Percentiles rank a stretch among this genome's conserved stretches.
phyloP scores from a whole-genome alignment of 2,797 vertebrate genomes.

The Xiphorhynchus erythropygius region DNA sequence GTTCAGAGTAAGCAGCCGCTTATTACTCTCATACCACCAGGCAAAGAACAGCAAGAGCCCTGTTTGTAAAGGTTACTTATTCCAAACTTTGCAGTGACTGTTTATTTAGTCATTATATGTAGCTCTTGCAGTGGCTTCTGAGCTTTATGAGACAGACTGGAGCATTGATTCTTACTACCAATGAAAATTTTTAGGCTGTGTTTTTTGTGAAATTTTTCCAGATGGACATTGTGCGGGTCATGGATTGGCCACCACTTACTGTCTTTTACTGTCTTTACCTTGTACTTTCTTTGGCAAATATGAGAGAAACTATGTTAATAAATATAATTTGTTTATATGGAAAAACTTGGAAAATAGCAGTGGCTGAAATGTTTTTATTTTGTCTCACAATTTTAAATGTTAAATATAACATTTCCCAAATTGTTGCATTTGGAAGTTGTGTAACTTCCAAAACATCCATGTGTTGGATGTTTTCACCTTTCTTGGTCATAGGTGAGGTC shows the following conservation, averaged over 20 bases:
- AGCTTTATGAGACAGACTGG: background rate
- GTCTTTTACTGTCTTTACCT: background rate
- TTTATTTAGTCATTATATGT: background rate
- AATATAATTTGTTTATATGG: background rate
- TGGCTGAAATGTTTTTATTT: background rate
- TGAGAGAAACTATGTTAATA: background rate
- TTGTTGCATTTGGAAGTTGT: background rate
- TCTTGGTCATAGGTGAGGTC: background rate
- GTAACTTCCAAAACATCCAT: too few relatives aligned
- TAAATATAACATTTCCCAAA: background rate
- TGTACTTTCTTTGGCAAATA: background rate
- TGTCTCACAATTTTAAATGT: background rate
- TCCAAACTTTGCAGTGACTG: background rate
- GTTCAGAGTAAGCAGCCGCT: background rate
- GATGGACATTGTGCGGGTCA: background rate
- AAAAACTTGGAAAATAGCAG: background rate
- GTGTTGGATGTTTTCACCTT: background rate
- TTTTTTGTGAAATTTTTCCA: background rate
- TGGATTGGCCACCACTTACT: background rate
- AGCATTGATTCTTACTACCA: background rate
- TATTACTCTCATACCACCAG: background rate
- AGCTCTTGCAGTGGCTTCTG: background rate
- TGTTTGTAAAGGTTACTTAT: background rate
- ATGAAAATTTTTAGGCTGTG: background rate
- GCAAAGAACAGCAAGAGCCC: background rate